phyloP scores from a whole-genome alignment of 2,113 vertebrate species.

The Gnathonemus longibarbis region DNA sequence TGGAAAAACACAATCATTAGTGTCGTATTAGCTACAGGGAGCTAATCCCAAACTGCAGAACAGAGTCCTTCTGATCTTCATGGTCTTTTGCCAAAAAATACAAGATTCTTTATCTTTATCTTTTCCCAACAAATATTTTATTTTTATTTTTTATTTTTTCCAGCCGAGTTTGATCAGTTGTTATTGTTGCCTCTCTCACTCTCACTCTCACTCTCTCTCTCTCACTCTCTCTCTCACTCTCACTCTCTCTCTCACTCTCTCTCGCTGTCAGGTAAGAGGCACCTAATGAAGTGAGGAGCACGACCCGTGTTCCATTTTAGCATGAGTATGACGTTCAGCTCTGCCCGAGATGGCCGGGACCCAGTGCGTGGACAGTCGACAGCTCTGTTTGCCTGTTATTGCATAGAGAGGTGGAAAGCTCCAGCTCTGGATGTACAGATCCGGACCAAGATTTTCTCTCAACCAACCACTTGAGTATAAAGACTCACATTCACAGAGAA shows the following conservation, averaged over 20 bases:
- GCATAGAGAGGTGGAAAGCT: neutral
- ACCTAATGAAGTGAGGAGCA: neutral
- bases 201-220: too few species aligned
- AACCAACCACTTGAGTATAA: neutral
- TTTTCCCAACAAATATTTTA: neutral
- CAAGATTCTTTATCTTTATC: neutral
- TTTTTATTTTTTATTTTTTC: neutral
- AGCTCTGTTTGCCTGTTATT: neutral
- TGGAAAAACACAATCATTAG: neutral
- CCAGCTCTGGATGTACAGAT: neutral
- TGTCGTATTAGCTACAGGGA: neutral
- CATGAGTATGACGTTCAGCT: neutral
- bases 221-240: neutral
- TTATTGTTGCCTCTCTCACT: neutral
- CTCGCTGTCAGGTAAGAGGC: neutral
- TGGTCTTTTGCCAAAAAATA: neutral
- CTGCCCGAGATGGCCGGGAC: neutral
- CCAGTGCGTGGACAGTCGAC: neutral
- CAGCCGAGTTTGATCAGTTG: neutral
- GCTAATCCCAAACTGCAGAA: neutral
- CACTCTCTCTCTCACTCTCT: neutral
- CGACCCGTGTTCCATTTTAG: neutral
- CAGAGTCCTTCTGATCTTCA: neutral
- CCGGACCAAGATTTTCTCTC: neutral
- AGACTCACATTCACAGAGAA: neutral